phyloP scores from a whole-genome alignment of 2,797 vertebrate genomes.

The Parotocinclus haroldoi region DNA sequence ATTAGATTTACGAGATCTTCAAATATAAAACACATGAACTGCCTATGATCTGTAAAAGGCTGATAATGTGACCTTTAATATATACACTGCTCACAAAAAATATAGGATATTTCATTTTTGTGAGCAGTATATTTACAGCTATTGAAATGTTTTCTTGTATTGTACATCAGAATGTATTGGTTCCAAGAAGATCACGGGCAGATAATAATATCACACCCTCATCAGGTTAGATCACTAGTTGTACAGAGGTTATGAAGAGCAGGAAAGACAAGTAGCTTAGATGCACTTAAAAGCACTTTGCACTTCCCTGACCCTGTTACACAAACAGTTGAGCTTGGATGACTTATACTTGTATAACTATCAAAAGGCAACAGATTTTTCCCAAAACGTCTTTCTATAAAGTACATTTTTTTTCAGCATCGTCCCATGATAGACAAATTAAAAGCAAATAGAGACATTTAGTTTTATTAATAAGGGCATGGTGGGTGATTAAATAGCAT shows the following conservation, averaged over 20 bases:
- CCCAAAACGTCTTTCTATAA: background rate
- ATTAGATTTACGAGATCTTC: no score
- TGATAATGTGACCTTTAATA: no score
- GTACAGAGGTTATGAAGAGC: conserved; percentile 13
- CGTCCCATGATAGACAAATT: background rate
- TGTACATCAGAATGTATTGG: background rate
- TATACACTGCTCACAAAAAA: no score
- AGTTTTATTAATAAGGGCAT: no score
- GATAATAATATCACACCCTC: background rate
- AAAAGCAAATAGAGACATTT: background rate
- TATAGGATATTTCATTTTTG: no score
- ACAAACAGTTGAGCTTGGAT: background rate
- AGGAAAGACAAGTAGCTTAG: background rate
- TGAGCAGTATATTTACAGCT: no score
- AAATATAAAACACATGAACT: no score
- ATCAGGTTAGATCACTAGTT: background rate
- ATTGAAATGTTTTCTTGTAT: no score
- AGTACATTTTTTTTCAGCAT: background rate
- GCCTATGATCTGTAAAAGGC: no score
- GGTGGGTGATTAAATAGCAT: no score
- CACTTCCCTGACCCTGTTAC: background rate
- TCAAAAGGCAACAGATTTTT: no score
- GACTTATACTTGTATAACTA: background rate
- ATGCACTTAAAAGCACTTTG: background rate
- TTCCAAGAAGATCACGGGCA: background rate